Conservation (phyloP, 2,888 invertebrate species). For the Chrysopilus asiliformis region DNA sequence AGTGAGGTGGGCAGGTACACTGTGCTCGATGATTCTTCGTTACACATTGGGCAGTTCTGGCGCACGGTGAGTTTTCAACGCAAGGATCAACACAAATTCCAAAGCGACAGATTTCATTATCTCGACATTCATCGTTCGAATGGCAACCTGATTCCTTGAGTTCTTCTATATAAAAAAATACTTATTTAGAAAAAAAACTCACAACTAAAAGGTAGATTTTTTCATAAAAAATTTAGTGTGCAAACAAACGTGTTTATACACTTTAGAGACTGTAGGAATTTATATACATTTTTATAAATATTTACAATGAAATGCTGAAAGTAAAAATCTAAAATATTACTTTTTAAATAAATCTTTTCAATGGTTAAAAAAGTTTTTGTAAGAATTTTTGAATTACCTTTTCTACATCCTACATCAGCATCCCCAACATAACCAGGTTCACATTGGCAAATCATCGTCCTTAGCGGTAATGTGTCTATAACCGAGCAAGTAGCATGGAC, state of each 20-base stretch:
- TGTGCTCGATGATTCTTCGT: constrained; percentile 61
- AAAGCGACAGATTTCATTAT: constrained; percentile 57
- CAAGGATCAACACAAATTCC: constrained; percentile 69
- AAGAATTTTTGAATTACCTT: constrained; percentile 43
- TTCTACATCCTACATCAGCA: constrained; percentile 69
- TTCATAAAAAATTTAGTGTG: no score
- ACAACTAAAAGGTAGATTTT: constrained; percentile 4
- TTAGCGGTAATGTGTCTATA: constrained; percentile 70
- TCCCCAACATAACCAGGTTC: constrained; percentile 71
- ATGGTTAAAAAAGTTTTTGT: no score
- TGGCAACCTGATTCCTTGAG: constrained; percentile 47
- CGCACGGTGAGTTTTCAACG: constrained; percentile 51
- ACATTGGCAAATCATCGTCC: constrained; percentile 81
- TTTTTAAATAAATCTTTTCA: neutral
- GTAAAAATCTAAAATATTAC: neutral
- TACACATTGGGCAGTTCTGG: constrained; percentile 62
- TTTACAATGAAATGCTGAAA: constrained; percentile 1
- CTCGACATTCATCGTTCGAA: constrained; percentile 56
- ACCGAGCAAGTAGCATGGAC: constrained; percentile 69
- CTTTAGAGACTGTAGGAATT: neutral
- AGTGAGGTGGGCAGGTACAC: constrained; percentile 61
- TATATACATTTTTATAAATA: constrained; percentile 5
- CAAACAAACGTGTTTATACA: neutral
- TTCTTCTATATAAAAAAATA: constrained; percentile 21
- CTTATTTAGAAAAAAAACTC: constrained; percentile 9